Percentiles rank a stretch among this genome's conserved stretches.
Evolutionary conservation across 2,888 invertebrate genomes (phyloP).

Genomic region (Cephus spinipes): DNA sequence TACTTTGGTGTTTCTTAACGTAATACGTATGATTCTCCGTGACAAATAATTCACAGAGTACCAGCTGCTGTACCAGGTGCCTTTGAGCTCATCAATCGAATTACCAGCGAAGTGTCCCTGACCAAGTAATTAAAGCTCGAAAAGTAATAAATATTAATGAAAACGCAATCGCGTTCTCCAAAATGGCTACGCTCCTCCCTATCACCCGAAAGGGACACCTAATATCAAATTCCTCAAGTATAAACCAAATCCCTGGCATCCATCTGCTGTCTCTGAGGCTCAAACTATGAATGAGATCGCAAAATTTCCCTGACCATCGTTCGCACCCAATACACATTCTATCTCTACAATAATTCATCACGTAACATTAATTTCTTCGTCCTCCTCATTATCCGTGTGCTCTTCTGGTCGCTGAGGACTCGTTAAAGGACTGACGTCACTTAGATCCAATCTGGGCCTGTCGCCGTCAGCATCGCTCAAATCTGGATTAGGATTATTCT

Average conservation of each 20-base stretch:
- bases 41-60: constrained; percentile 7
- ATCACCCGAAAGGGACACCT: not conserved
- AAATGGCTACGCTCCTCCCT: not conserved
- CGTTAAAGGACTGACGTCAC: constrained; percentile 64
- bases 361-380: constrained; percentile 90
- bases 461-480: constrained; percentile 90
- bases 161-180: not conserved
- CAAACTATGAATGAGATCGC: not conserved
- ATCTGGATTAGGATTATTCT: constrained; percentile 96
- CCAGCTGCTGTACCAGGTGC: not conserved
- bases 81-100: not conserved
- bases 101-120: not conserved
- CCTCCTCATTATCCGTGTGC: constrained; percentile 70
- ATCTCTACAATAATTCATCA: constrained; percentile 71
- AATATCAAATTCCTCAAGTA: not conserved
- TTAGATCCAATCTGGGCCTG: constrained; percentile 75
- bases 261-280: not conserved
- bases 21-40: not conserved
- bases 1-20: constrained; percentile 18
- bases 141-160: not conserved
- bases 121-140: not conserved
- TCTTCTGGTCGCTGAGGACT: constrained; percentile 65
- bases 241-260: not conserved
- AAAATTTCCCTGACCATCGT: not conserved
- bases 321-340: constrained; percentile 2